Evolutionary conservation across 2,888 invertebrate genomes (phyloP), one percentile per base, ranked within the genome.

Genomic region (Yponomeuta plumbellus): DNA sequence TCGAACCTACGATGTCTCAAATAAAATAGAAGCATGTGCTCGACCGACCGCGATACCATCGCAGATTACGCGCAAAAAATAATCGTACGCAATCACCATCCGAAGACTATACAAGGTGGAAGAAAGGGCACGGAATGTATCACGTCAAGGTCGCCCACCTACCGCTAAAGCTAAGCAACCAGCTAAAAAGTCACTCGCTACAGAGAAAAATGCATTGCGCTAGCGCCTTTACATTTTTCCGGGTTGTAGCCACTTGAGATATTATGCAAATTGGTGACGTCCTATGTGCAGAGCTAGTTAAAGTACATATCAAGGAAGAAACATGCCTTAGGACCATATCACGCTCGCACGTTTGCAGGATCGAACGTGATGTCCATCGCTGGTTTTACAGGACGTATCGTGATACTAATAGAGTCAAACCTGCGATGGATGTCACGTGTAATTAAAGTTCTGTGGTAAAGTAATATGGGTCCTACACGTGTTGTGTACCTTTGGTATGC

Each of bases 91-190:
- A 86, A 83, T 85, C 86, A 80, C 79, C 84, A 85, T 88, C 64
- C 64, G 85, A 85, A 88, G 85, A 87, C 81, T 83, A n/a, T n/a
- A 82, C 85, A 85, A 87, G 86, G 89, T 88, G 86, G 89, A 90
- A 85, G 85, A 85, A 90, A 90, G 88, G 88, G 85, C 89, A 87
- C 83, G 86, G 86, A 83, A 86, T 87, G 86, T 80, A 73, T 77
- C 77, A 68, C 68, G 69, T 77, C 86, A 88, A 89, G 88, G 88
- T 79, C 83, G 73, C 71, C 81, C 75, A 72, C 78, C 78, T 71
- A 64, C 66, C 22, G 44, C 40, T 63, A 64, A 64, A 61, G 68
- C 26, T 74, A 81, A 82, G 83, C 79, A 84, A 66, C 77, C 81
- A 69, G 70, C 79, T 70, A 73, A 69, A 69, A 73, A 63, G 44